Base-by-base conservation (phyloP, 2,888 invertebrate genomes). In the Polyommatus iphigenia region DNA sequence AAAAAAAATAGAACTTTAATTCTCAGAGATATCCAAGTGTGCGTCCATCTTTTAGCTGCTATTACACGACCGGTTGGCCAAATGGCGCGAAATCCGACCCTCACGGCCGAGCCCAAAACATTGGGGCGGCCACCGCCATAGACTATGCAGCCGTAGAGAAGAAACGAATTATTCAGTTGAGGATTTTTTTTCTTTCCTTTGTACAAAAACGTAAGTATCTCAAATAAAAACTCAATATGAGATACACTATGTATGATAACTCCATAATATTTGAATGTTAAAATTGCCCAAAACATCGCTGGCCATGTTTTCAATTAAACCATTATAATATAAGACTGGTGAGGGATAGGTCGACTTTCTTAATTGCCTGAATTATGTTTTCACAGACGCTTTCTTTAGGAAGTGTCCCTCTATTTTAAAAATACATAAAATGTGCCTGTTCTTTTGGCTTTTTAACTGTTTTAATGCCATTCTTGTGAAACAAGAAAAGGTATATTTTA, bases 61-160 rank as follows among this genome's bases (percentile, higher is more conserved):
- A 92, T 93, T 91, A 93, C 89, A 91, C 90, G 91, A 89, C 87
- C 87, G 86, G 91, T 91, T 91, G 91, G 91, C 93, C 93, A 93
- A 93, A 93, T 93, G 93, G 93, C 93, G 93, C 91, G 93, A 93
- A 93, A 93, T 87, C 87, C 89, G 92, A 92, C 90, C 92, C 91
- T 85, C 82, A 79, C 86, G 82, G 81, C 81, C 85, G 82, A 83
- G 82, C 83, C 84, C 83, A 86, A 86, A 88, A 87, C 86, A 86
- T 82, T 84, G 85, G 88, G 87, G 87, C 87, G 87, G 85, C 80
- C 78, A 76, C 78, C 79, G 78, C 24, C 87, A 89, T 83, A 89
- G 90, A 90, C 82, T 86, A 89, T 79, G 79, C 72, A 78, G 18
- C 54, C 29, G 36, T 72, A 32, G n/a, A 71, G 24, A 75, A 75